Percentiles rank a stretch among this genome's conserved stretches.
Evolutionary conservation across 2,113 vertebrate genomes (phyloP).

Genomic region (Sturnira hondurensis): DNA sequence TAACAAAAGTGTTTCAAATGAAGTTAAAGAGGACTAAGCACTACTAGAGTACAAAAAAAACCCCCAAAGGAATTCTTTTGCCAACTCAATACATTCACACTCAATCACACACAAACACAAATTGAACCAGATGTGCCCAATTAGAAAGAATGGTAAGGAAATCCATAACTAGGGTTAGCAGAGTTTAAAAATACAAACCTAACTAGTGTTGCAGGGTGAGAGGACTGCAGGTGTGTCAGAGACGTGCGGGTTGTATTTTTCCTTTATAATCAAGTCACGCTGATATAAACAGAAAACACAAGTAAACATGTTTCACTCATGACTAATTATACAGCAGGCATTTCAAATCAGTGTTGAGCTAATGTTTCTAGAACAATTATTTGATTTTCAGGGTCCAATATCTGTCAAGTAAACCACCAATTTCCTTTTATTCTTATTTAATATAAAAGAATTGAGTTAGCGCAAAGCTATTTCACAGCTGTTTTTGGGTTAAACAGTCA

Average conservation of each 20-base stretch:
- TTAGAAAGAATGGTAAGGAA: neutral
- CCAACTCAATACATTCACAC: no score
- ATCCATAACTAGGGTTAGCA: neutral
- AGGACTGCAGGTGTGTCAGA: neutral
- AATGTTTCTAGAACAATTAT: slow-evolving; percentile 67
- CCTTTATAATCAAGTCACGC: slow-evolving; percentile 30
- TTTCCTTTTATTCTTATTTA: slow-evolving; percentile 70
- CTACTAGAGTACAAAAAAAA: no score
- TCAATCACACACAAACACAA: neutral
- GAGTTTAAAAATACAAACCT: neutral
- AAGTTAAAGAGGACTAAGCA: no score
- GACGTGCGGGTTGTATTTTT: neutral
- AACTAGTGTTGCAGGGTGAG: neutral
- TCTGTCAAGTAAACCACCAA: slow-evolving; percentile 65
- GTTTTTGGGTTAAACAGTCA: slow-evolving; percentile 43
- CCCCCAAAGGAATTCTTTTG: no score
- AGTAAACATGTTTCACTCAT: slow-evolving; percentile 54
- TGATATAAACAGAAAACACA: slow-evolving; percentile 37
- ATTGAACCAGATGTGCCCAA: neutral
- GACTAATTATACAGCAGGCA: slow-evolving; percentile 61
- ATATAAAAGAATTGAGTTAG: slow-evolving; percentile 66
- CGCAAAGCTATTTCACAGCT: slow-evolving; percentile 64
- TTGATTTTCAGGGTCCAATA: slow-evolving; percentile 66
- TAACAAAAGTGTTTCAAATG: no score
- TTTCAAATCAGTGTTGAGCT: slow-evolving; percentile 65